Conservation (phyloP, 2,888 invertebrate species). For the Ectropis crepuscularia region DNA sequence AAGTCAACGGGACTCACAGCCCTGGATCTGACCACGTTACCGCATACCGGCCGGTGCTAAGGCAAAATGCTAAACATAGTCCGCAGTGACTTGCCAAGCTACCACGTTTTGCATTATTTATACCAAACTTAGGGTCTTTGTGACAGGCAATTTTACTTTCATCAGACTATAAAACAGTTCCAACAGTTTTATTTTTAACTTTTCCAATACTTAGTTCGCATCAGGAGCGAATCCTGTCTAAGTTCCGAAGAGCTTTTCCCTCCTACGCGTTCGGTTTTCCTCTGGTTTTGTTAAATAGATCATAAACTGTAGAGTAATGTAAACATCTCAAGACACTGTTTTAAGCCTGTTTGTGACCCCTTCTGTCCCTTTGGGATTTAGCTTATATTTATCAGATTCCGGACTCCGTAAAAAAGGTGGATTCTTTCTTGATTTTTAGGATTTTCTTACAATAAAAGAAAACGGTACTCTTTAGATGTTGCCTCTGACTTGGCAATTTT, state of each 20-base stretch:
- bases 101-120: constrained; percentile 32
- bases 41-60: constrained; percentile 22
- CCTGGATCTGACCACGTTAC: constrained; percentile 15
- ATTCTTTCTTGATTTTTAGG: not conserved
- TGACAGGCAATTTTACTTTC: constrained; percentile 28
- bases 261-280: not conserved
- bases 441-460: not conserved
- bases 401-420: not conserved
- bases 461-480: not conserved
- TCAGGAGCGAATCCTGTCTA: not conserved
- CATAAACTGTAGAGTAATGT: constrained; percentile 2
- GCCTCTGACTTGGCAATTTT: constrained; percentile 1
- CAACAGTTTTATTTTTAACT: constrained; percentile 3
- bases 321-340: constrained; percentile 1
- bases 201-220: constrained; percentile 14
- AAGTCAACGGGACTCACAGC: not conserved
- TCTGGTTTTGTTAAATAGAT: not conserved
- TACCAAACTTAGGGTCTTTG: constrained; percentile 20
- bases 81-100: constrained; percentile 26
- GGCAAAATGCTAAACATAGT: constrained; percentile 32
- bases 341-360: constrained; percentile 3
- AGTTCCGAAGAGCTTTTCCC: constrained; percentile 1
- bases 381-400: constrained; percentile 12
- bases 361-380: constrained; percentile 1
- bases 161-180: constrained; percentile 14